phyloP scores from a whole-genome alignment of 2,797 vertebrate genomes.

The Kryptopterus vitreolus region DNA sequence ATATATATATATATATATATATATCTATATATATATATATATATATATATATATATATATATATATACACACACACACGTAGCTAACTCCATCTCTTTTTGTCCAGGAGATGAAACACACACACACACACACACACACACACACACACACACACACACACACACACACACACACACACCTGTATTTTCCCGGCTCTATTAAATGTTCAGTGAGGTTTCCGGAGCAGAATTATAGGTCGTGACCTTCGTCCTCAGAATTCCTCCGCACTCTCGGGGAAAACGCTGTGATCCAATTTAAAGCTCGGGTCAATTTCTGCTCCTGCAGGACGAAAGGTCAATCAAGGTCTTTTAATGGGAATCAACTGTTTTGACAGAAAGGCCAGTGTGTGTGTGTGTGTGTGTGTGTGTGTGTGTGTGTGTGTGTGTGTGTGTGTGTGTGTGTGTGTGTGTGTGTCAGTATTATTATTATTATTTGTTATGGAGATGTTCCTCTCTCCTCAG shows the following conservation, averaged over 20 bases:
- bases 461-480: not conserved
- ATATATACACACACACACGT: no score
- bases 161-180: conserved; percentile 2
- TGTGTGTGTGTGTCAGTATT: not conserved
- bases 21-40: no score
- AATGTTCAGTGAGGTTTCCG: not conserved
- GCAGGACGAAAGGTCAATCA: conserved; percentile 23
- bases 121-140: conserved; percentile 1
- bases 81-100: no score
- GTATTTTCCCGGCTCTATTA: not conserved
- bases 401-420: not conserved
- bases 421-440: not conserved
- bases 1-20: no score
- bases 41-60: no score
- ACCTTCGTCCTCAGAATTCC: not conserved
- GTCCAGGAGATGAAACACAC: not conserved
- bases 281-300: conserved; percentile 43
- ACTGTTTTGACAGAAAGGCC: not conserved
- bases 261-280: conserved; percentile 18
- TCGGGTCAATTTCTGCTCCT: conserved; percentile 34
- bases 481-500: not conserved
- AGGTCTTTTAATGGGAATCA: conserved; percentile 26
- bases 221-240: not conserved
- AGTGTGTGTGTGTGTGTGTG: not conserved
- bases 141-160: not conserved